Evolutionary conservation across 2,797 vertebrate species (phyloP).

Genomic region (Cossypha niveicapilla): DNA sequence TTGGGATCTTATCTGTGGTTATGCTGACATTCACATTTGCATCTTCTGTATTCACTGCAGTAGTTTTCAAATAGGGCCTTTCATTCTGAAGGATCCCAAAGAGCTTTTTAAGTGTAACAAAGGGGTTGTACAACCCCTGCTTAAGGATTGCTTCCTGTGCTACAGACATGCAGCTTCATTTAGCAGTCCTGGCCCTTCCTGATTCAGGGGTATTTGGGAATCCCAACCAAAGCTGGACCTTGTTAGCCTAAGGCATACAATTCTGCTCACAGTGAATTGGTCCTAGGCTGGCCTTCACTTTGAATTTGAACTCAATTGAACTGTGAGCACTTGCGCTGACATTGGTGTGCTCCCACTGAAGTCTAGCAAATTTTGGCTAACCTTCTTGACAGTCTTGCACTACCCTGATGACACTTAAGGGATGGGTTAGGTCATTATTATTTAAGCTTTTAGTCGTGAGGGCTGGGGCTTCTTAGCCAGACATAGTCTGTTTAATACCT

Average conservation of each 20-base stretch:
- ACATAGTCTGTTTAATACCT: neutral
- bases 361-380: neutral
- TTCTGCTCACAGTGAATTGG: neutral
- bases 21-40: neutral
- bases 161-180: neutral
- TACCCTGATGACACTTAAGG: neutral
- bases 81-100: slow-evolving; percentile 59
- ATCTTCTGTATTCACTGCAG: neutral
- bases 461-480: neutral
- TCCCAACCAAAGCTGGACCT: neutral
- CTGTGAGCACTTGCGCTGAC: neutral
- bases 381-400: neutral
- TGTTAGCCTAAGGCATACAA: neutral
- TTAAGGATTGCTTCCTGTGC: neutral
- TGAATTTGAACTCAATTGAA: neutral
- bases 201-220: neutral
- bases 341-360: neutral
- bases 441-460: neutral
- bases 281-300: neutral
- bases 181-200: neutral
- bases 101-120: neutral
- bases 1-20: neutral
- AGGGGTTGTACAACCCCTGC: neutral
- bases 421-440: neutral
- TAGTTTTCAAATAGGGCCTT: neutral